These are phyloP conservation scores for Lontra canadensis DNA, from an alignment of 2,113 vertebrate species.

Conservation along the genomic window DNA sequence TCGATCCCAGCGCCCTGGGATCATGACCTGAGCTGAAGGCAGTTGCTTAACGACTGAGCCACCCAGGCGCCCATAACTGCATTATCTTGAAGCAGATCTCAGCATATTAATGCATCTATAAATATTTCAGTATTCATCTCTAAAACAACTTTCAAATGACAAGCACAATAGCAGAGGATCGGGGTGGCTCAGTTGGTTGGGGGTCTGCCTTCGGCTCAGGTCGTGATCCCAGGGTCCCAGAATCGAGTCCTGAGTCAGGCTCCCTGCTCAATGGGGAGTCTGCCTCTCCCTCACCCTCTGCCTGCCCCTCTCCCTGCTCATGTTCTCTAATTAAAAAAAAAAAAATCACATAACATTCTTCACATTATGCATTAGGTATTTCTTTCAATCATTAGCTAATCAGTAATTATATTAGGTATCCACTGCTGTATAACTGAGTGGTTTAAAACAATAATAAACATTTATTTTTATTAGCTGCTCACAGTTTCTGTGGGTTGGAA, in stretches of 20 bases:
- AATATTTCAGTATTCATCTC: background rate
- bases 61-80: background rate
- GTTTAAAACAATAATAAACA: background rate
- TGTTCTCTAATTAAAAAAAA: too few species aligned
- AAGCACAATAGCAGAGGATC: background rate
- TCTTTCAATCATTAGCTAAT: background rate
- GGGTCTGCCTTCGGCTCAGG: background rate
- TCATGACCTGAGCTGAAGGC: too few species aligned
- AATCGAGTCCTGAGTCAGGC: background rate
- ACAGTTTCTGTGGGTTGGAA: background rate
- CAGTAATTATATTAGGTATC: background rate
- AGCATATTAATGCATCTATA: background rate
- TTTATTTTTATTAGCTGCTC: background rate
- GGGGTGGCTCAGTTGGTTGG: background rate
- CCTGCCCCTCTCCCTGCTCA: too few species aligned
- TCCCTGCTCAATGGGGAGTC: too few species aligned
- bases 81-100: background rate
- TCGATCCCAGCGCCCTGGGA: too few species aligned
- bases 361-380: background rate
- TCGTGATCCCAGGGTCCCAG: background rate
- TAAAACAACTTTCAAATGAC: slow-evolving; percentile 2
- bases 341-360: background rate
- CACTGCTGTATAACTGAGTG: background rate
- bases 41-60: too few species aligned
- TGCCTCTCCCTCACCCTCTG: too few species aligned